Evolutionary conservation across 2,888 invertebrate genomes (phyloP).

Genomic region (Drosophila borealis): DNA sequence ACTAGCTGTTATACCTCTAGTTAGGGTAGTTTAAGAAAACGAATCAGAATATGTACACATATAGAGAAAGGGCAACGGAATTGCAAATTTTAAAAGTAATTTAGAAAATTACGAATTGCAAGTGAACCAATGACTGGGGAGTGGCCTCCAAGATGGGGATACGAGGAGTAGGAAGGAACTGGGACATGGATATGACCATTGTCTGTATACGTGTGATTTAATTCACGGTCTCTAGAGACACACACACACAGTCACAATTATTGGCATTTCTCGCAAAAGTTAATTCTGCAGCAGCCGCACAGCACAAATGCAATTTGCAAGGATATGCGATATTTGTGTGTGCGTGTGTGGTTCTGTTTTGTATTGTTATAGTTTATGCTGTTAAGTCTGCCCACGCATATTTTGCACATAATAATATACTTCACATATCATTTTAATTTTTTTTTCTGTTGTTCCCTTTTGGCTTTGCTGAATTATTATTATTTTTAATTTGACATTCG

Average conservation of each 20-base stretch:
- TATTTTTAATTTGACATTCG: slow-evolving; percentile 52
- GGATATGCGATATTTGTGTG: slow-evolving; percentile 3
- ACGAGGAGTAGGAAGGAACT: background rate
- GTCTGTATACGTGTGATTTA: slow-evolving; percentile 19
- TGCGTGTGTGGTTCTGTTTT: background rate
- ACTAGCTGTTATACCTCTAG: background rate
- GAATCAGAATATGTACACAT: slow-evolving; percentile 10
- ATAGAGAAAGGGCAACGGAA: slow-evolving; percentile 32
- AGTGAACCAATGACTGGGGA: slow-evolving; percentile 23
- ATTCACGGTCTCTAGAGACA: slow-evolving; percentile 49
- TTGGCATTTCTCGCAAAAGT: slow-evolving; percentile 12
- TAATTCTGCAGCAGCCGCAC: slow-evolving; percentile 32
- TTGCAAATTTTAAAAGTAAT: slow-evolving; percentile 68
- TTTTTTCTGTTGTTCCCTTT: slow-evolving; percentile 1
- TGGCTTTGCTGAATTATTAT: slow-evolving; percentile 29
- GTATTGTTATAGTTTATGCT: slow-evolving; percentile 3
- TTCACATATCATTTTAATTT: background rate
- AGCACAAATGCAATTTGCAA: slow-evolving; percentile 39
- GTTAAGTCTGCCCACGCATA: background rate
- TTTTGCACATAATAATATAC: too few species aligned
- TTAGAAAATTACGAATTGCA: slow-evolving; percentile 66
- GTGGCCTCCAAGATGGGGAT: slow-evolving; percentile 3
- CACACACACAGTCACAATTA: slow-evolving; percentile 13
- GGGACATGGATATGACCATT: slow-evolving; percentile 16
- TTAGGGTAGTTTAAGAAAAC: slow-evolving; percentile 15